Conservation (phyloP, 1,140 invertebrate species). For the Psix sp. region DNA sequence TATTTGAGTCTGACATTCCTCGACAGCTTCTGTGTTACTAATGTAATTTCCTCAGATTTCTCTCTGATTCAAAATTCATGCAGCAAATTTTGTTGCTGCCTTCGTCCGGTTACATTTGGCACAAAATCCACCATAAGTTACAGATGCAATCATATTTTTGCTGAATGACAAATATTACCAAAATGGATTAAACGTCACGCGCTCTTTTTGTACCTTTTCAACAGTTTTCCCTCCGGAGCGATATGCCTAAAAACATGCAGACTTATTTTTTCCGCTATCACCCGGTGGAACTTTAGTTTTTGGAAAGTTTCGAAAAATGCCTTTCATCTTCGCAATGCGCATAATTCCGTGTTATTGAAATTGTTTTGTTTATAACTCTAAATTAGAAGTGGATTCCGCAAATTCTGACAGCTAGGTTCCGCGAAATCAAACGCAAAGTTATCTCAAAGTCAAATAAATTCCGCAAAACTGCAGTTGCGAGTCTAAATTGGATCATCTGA, state of each 20-base stretch:
- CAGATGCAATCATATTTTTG: too few species aligned
- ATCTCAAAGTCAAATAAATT: too few species aligned
- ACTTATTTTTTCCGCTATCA: too few species aligned
- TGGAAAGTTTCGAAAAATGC: not conserved
- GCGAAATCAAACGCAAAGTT: constrained; percentile 42
- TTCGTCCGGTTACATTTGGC: constrained; percentile 1
- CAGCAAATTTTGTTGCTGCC: constrained; percentile 3
- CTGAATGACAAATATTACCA: too few species aligned
- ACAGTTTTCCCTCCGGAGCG: too few species aligned
- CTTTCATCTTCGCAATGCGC: not conserved
- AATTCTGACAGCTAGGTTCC: constrained; percentile 29
- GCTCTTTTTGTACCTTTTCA: too few species aligned
- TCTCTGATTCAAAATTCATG: constrained; percentile 21
- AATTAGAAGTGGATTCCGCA: constrained; percentile 27
- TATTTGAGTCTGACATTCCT: constrained; percentile 35
- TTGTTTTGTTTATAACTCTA: constrained; percentile 33
- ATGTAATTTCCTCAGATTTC: constrained; percentile 38
- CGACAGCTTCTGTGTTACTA: constrained; percentile 35
- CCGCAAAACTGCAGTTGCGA: too few species aligned
- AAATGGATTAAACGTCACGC: too few species aligned
- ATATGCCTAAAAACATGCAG: too few species aligned
- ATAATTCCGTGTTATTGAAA: constrained; percentile 42
- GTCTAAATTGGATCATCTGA: constrained; percentile 52
- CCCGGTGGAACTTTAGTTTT: too few species aligned
- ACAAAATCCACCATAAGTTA: too few species aligned